Base-by-base conservation (phyloP, 2,113 vertebrate genomes). In the Dasyprocta punctata region DNA sequence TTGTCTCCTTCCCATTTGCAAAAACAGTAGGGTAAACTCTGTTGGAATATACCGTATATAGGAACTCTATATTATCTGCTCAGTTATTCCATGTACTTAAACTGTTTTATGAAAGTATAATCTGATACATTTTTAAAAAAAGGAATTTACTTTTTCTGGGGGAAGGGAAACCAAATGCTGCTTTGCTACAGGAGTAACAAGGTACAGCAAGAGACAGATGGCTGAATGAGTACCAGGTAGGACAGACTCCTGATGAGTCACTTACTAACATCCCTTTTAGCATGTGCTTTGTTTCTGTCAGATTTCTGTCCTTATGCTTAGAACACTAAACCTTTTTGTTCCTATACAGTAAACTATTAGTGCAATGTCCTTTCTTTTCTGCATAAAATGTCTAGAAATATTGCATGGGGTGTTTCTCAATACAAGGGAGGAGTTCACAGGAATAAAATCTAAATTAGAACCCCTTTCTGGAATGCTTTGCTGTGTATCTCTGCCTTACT, bases 21-120 rank as follows among this genome's bases (percentile, higher is more conserved):
- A 30, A 77, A 77, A 20, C 47, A 47, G 44, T n/a, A 67, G 41
- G n/a, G 60, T 47, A 90, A 60, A 16, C 54, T 36, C 41, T 8
- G 13, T 44, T 0, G 30, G 36, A 8, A 11, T 1, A 2, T 2
- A 2, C 26, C 14, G 1, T 26, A 4, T 63, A 2, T 33, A 12
- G 54, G 52, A 86, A 52, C 36, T 71, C 26, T 86, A 6, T 75
- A 13, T 12, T 60, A 73, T 28, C 41, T 91, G 22, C 41, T 93
- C 36, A 44, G 3, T 33, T 92, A 77, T 78, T 77, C 33, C 77
- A 44, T 41, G 13, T 69, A 78, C 33, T 52, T 84, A 67, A 97
- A 60, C 3, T 60, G 54, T 80, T 52, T 69, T 81, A 63, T 36
- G 83, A 63, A 82, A 52, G 36, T 28, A 10, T 86, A 80, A 13